These are phyloP conservation scores for Ceramica pisi DNA, from an alignment of 2,888 invertebrate species.

Conservation along the genomic window DNA sequence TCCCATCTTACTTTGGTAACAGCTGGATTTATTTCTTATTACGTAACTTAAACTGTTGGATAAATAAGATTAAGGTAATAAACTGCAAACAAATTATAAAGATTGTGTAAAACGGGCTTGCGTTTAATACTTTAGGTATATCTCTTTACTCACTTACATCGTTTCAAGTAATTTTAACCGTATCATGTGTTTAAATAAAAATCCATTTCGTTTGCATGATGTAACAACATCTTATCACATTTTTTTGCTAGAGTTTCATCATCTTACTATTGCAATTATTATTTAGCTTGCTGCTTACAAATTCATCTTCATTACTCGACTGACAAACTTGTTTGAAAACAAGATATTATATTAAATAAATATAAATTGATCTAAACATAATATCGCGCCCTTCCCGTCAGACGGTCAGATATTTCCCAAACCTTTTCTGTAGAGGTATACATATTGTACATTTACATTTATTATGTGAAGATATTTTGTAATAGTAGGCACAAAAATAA, in stretches of 20 bases:
- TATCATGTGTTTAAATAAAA: conserved; percentile 16
- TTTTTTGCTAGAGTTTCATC: conserved; percentile 10
- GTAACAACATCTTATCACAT: conserved; percentile 14
- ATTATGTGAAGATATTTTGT: too few species aligned
- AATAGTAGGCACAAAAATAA: too few species aligned
- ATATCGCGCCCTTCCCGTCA: neutral
- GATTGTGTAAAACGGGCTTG: conserved; percentile 13
- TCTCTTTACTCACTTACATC: neutral
- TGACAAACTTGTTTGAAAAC: neutral
- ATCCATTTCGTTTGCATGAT: neutral
- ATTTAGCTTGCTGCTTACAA: neutral
- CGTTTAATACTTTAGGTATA: conserved; percentile 20
- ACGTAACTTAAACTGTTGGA: conserved; percentile 15
- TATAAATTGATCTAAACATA: neutral
- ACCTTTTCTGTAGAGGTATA: neutral
- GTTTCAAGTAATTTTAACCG: conserved; percentile 1
- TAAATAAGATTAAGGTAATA: conserved; percentile 46
- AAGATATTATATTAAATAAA: neutral
- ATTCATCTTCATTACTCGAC: neutral
- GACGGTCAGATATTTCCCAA: neutral
- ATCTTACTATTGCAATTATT: conserved; percentile 7
- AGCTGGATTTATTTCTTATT: conserved; percentile 6
- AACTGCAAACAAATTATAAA: conserved; percentile 12
- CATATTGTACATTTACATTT: too few species aligned
- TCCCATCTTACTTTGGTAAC: neutral